These are phyloP conservation scores for Hofmannophila pseudospretella DNA, from an alignment of 2,888 invertebrate genomes.

Conservation along the genomic window DNA sequence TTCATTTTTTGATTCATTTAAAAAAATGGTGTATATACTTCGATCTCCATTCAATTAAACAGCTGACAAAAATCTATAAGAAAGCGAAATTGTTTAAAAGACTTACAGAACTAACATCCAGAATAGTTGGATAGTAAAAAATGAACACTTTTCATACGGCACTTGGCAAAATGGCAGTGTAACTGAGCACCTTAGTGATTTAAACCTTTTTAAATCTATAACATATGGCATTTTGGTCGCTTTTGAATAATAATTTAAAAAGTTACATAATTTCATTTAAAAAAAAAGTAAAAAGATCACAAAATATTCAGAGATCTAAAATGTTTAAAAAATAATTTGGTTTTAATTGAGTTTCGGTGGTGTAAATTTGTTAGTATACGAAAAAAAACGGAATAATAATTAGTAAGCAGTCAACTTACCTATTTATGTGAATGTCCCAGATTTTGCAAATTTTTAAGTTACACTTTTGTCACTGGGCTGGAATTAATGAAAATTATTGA, in stretches of 20 bases:
- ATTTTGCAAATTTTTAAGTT: not conserved
- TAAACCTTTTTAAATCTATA: not conserved
- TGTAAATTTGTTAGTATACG: not conserved
- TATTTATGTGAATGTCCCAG: not conserved
- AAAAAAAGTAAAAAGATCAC: not conserved
- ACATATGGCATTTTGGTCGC: not conserved
- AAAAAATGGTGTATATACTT: too few species aligned
- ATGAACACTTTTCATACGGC: constrained; percentile 11
- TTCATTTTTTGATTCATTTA: too few species aligned
- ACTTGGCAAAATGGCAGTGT: constrained; percentile 5
- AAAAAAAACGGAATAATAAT: not conserved
- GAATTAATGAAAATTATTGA: not conserved
- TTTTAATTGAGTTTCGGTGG: not conserved
- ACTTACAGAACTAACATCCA: constrained; percentile 7
- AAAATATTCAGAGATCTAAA: not conserved
- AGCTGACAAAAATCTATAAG: too few species aligned
- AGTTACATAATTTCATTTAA: not conserved
- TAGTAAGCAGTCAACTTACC: not conserved
- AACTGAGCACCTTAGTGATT: constrained; percentile 6
- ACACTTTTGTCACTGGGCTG: not conserved
- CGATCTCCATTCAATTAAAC: too few species aligned
- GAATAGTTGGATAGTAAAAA: constrained; percentile 7
- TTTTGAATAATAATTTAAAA: not conserved
- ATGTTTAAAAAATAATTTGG: not conserved
- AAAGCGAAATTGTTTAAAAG: not conserved